Evolutionary conservation across 2,888 invertebrate genomes (phyloP).

Genomic region (Agonopterix arenella): DNA sequence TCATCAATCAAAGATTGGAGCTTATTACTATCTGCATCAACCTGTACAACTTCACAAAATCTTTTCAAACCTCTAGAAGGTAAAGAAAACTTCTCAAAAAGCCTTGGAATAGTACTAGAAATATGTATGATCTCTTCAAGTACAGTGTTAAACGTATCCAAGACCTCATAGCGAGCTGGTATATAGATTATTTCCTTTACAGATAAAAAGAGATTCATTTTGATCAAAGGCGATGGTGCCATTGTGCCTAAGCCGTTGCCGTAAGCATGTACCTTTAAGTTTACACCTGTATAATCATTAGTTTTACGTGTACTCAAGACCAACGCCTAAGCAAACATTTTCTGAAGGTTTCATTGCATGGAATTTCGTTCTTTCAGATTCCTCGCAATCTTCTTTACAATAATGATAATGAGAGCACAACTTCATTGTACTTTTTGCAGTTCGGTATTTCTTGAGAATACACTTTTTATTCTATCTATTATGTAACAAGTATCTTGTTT

Average conservation of each 20-base stretch:
- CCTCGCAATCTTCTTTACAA: constrained; percentile 17
- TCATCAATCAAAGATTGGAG: constrained; percentile 75
- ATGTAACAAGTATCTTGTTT: too few relatives aligned
- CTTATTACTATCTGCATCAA: constrained; percentile 77
- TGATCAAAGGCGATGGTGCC: constrained; percentile 81
- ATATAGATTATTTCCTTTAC: constrained; percentile 78
- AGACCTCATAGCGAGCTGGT: constrained; percentile 79
- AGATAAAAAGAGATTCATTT: constrained; percentile 63
- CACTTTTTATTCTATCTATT: too few relatives aligned
- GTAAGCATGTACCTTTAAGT: too few relatives aligned
- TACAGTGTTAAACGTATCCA: constrained; percentile 79
- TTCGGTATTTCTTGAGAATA: constrained; percentile 6
- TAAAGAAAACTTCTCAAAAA: constrained; percentile 82
- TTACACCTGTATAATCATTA: too few relatives aligned
- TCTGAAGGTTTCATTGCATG: constrained; percentile 15
- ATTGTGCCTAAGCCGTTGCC: constrained; percentile 79
- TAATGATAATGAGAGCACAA: constrained; percentile 22
- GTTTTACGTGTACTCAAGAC: neutral
- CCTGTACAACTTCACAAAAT: constrained; percentile 75
- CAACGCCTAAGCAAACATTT: constrained; percentile 15
- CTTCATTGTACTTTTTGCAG: constrained; percentile 20
- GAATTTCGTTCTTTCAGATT: constrained; percentile 17
- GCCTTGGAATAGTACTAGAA: constrained; percentile 80
- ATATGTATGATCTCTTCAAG: constrained; percentile 80
- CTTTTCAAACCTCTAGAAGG: constrained; percentile 64